These are phyloP conservation scores for Chionomys nivalis DNA, from an alignment of 2,113 vertebrate species.

Conservation along the genomic window DNA sequence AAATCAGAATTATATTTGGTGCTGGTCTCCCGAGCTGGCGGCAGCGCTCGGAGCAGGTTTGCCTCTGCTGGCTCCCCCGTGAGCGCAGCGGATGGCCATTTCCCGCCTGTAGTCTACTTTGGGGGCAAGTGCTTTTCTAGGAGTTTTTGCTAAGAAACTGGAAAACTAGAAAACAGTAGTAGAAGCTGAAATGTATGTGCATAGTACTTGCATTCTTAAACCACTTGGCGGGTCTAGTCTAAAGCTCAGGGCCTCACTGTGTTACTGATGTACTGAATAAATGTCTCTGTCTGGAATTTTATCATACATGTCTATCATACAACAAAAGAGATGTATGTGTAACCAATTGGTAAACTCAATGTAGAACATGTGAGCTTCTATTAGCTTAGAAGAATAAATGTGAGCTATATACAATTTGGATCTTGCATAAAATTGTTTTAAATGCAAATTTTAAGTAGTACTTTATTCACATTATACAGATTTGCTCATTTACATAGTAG, in stretches of 20 bases:
- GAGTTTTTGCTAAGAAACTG: constrained; percentile 61
- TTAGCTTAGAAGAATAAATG: constrained; percentile 35
- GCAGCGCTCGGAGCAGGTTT: not conserved
- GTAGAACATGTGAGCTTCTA: constrained; percentile 53
- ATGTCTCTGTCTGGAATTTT: constrained; percentile 49
- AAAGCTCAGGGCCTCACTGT: constrained; percentile 42
- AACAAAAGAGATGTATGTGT: constrained; percentile 51
- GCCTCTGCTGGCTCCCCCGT: constrained; percentile 5
- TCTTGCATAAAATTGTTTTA: constrained; percentile 60
- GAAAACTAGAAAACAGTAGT: constrained; percentile 57
- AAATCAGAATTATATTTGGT: not conserved
- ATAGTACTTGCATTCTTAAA: constrained; percentile 51
- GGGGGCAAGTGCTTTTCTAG: constrained; percentile 13
- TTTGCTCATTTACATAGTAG: constrained; percentile 42
- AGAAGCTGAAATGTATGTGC: constrained; percentile 46
- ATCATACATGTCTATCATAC: constrained; percentile 43
- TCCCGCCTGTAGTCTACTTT: constrained; percentile 43
- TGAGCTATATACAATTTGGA: constrained; percentile 52
- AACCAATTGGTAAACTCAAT: constrained; percentile 52
- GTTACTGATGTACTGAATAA: constrained; percentile 54
- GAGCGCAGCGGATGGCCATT: not conserved
- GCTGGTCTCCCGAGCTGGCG: not conserved
- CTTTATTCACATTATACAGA: constrained; percentile 5
- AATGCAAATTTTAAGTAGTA: constrained; percentile 54
- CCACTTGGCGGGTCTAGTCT: constrained; percentile 42